Evolutionary conservation across 1,140 invertebrate genomes (phyloP).

Genomic region (Chlorops oryzae): DNA sequence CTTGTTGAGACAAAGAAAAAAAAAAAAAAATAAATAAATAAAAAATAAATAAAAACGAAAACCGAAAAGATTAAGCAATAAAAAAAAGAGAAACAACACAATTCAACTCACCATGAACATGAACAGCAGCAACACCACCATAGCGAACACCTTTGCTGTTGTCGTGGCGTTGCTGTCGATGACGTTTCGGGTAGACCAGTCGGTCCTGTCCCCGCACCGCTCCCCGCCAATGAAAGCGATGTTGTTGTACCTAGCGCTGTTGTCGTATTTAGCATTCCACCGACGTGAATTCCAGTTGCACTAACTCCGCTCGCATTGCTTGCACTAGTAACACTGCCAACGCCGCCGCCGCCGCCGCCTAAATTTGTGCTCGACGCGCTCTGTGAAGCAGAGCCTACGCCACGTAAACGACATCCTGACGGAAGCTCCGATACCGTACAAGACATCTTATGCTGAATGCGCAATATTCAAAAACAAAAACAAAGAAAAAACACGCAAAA

Average conservation of each 20-base stretch:
- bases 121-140: slow-evolving; percentile 68
- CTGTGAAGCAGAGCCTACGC: slow-evolving; percentile 42
- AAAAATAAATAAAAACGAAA: slow-evolving; percentile 4
- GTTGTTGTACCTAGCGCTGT: slow-evolving; percentile 20
- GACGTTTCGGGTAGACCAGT: background rate
- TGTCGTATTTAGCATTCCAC: slow-evolving; percentile 15
- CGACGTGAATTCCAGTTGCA: slow-evolving; percentile 13
- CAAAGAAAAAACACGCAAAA: background rate
- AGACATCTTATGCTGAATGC: slow-evolving; percentile 31
- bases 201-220: slow-evolving; percentile 22
- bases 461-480: background rate
- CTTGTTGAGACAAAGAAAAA: too few species aligned
- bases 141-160: slow-evolving; percentile 52
- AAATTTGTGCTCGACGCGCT: slow-evolving; percentile 17
- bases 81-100: slow-evolving; percentile 7
- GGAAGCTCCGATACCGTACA: slow-evolving; percentile 47
- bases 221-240: slow-evolving; percentile 19
- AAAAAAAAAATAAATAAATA: slow-evolving; percentile 6
- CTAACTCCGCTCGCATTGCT: background rate
- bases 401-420: slow-evolving; percentile 45
- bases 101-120: slow-evolving; percentile 58
- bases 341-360: slow-evolving; percentile 18
- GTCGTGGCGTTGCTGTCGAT: slow-evolving; percentile 13
- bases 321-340: slow-evolving; percentile 12
- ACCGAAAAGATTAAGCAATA: slow-evolving; percentile 11